phyloP scores from a whole-genome alignment of 2,888 invertebrate species.

The Euphydryas editha region DNA sequence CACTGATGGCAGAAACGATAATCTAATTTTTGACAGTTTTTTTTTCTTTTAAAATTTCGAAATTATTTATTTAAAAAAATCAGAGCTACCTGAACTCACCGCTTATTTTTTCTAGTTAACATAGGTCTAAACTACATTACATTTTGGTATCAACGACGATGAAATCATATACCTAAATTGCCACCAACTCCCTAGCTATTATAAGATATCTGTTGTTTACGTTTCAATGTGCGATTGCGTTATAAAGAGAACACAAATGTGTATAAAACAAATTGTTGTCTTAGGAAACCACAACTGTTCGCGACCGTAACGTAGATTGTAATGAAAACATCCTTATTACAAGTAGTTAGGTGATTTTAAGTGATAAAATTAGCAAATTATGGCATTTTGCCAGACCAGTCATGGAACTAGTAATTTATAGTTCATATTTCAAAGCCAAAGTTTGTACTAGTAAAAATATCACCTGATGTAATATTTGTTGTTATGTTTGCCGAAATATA shows the following conservation, averaged over 20 bases:
- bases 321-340: constrained; percentile 3
- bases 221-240: background rate
- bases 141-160: no score
- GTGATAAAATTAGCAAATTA: constrained; percentile 8
- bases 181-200: no score
- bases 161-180: no score
- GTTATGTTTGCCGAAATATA: constrained; percentile 6
- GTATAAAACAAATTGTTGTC: background rate
- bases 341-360: background rate
- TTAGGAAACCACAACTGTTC: background rate
- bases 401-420: constrained; percentile 19
- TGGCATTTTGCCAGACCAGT: constrained; percentile 22
- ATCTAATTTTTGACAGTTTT: no score
- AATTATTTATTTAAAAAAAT: no score
- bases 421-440: constrained; percentile 12
- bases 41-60: no score
- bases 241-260: background rate
- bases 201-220: no score
- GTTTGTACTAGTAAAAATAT: constrained; percentile 21
- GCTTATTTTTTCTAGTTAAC: no score
- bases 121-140: no score
- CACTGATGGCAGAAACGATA: no score
- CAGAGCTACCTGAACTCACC: no score
- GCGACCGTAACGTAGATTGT: background rate
- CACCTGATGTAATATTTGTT: constrained; percentile 19